Conservation (phyloP, 2,797 vertebrate genomes). For the Gymnopithys bicolor region DNA sequence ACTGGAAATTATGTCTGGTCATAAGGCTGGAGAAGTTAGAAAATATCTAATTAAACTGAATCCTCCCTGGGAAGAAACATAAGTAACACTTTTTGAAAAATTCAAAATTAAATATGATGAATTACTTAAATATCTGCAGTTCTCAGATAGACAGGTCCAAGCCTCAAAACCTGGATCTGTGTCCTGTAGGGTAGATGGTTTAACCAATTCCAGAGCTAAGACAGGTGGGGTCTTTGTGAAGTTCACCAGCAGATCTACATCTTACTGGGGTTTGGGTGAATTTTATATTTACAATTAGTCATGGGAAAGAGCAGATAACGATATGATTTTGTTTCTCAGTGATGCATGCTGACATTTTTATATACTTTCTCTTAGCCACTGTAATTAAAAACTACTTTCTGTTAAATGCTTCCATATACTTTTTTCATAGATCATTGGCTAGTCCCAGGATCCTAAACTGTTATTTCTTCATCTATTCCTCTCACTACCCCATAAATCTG, state of each 20-base stretch:
- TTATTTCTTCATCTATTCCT: not conserved
- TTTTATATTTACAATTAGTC: not conserved
- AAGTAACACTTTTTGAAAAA: not conserved
- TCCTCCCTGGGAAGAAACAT: not conserved
- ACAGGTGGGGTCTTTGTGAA: not conserved
- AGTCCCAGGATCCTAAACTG: not conserved
- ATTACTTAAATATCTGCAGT: not conserved
- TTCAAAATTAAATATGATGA: not conserved
- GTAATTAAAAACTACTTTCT: constrained; percentile 29
- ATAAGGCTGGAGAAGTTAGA: not conserved
- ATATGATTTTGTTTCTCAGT: not conserved
- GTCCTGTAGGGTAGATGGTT: not conserved
- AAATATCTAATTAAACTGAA: not conserved
- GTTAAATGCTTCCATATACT: not conserved
- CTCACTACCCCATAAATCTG: constrained; percentile 39
- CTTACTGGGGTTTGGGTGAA: not conserved
- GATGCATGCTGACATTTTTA: constrained; percentile 20
- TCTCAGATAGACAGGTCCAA: not conserved
- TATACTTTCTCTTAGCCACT: not conserved
- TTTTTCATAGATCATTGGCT: constrained; percentile 10
- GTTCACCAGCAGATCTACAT: not conserved
- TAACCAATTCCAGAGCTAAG: not conserved
- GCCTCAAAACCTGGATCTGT: not conserved
- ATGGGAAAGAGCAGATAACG: not conserved
- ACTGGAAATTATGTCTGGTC: not conserved